Evolutionary conservation across 2,797 vertebrate species (phyloP), one percentile per base, ranked within the genome.

Genomic region (Argentina silus): DNA sequence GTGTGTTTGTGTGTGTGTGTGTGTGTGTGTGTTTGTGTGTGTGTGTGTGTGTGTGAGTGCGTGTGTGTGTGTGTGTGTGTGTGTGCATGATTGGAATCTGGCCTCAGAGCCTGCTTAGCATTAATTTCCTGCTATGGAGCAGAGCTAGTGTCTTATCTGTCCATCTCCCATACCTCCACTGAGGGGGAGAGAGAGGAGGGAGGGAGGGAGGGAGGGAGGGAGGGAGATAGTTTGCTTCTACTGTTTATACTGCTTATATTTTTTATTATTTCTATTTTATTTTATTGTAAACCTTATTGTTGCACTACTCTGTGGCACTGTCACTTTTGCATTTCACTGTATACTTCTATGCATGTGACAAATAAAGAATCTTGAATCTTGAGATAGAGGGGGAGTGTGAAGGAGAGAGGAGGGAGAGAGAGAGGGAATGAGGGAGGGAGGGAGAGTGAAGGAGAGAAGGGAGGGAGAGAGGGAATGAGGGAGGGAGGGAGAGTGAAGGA

Each of bases 81-180:
- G 27, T 62, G 60, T 51, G 10, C 15, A 3, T 10, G 50, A 10
- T 43, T n/a, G 42, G 61, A 43, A 63, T 63, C 61, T 8, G 57
- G 57, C 57, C 21, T 63, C 42, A 8, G 27, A 3, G n/a, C 48
- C 12, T 21, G 19, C 55, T 57, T 60, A 48, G 67, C 63, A 19
- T 73, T 76, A 3, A 67, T 80, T 73, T 79, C 74, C 70, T 69
- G 61, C 14, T 45, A 2, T 48, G 17, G 23, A 56, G 12, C 11
- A 50, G 70, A 73, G 48, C 55, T 59, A 59, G 57, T 23, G 21
- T 59, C 23, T 27, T 59, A 44, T 44, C 36, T 44, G 61, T 14
- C 27, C 57, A 63, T 63, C 60, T 63, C 6, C 36, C n/a, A 63
- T 42, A 42, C 36, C 60, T n/a, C 14, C 15, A 27, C 36, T 43